Evolutionary conservation across 2,797 vertebrate genomes (phyloP).

Genomic region (Spea hammondii): DNA sequence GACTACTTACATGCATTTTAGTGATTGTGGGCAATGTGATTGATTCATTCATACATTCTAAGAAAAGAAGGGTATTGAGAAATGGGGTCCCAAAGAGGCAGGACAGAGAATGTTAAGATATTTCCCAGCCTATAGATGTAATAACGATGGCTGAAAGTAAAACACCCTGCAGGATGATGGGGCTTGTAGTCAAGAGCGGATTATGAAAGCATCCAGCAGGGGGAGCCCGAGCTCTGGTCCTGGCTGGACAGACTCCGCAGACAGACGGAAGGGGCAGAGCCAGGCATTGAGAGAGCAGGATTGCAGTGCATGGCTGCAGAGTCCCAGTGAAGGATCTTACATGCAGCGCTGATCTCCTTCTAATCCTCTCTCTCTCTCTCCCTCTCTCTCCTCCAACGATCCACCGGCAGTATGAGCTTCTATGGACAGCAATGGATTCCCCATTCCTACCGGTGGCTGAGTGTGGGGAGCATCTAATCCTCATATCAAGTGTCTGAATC

Average conservation of each 20-base stretch:
- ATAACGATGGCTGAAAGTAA: neutral
- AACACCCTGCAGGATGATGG: neutral
- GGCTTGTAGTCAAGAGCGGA: too few species aligned
- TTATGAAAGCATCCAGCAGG: constrained; percentile 13
- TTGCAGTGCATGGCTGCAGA: constrained; percentile 13
- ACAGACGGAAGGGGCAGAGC: constrained; percentile 42
- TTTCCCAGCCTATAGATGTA: too few species aligned
- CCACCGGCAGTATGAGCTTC: constrained; percentile 9
- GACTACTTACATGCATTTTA: too few species aligned
- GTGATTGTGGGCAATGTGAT: too few species aligned
- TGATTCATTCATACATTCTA: too few species aligned
- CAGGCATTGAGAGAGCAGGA: constrained; percentile 21
- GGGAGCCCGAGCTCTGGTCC: neutral
- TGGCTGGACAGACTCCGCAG: neutral
- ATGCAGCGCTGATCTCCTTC: neutral
- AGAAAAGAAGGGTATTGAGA: too few species aligned
- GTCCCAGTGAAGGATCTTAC: neutral
- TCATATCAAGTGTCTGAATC: constrained; percentile 15
- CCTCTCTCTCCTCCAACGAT: neutral
- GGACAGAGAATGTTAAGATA: too few species aligned
- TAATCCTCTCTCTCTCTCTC: neutral
- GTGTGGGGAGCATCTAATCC: constrained; percentile 3
- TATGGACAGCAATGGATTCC: constrained; percentile 31
- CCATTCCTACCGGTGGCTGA: constrained; percentile 12
- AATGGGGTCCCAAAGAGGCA: too few species aligned